phyloP scores from a whole-genome alignment of 37 sponge, comb jelly and placozoan species.

The Trichoplax adhaerens region DNA sequence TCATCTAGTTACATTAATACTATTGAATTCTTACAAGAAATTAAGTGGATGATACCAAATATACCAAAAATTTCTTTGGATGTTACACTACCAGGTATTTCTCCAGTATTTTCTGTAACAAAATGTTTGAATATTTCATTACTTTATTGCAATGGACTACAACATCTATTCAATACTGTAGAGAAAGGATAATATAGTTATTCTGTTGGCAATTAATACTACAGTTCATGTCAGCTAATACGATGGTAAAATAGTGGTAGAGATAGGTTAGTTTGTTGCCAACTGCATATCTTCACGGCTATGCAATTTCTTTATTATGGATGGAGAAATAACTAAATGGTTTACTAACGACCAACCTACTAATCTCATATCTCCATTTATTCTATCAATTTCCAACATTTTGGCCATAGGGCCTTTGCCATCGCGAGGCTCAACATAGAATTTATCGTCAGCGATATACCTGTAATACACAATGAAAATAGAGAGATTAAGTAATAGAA shows the following conservation, averaged over 20 bases:
- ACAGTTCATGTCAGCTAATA: no score
- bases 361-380: constrained; percentile 33
- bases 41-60: constrained; percentile 45
- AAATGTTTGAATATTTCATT: neutral
- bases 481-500: no score
- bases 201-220: no score
- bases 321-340: no score
- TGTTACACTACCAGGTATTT: neutral
- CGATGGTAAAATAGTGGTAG: no score
- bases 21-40: constrained; percentile 22
- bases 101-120: constrained; percentile 2
- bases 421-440: constrained; percentile 32
- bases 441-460: constrained; percentile 36
- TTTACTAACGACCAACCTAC: constrained; percentile 16
- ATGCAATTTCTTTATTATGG: no score
- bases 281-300: no score
- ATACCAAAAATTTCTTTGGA: constrained; percentile 15
- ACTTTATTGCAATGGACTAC: neutral
- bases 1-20: no score
- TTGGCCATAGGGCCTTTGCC: neutral
- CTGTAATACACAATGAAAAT: constrained; percentile 3
- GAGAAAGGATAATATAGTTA: no score
- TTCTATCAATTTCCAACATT: constrained; percentile 55
- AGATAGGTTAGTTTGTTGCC: no score
- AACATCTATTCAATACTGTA: neutral